A percentile compares a stretch with the other conserved stretches of the same genome.
Evolutionary conservation across 2,113 vertebrate species (phyloP).

Genomic region (Scytalopus superciliaris): DNA sequence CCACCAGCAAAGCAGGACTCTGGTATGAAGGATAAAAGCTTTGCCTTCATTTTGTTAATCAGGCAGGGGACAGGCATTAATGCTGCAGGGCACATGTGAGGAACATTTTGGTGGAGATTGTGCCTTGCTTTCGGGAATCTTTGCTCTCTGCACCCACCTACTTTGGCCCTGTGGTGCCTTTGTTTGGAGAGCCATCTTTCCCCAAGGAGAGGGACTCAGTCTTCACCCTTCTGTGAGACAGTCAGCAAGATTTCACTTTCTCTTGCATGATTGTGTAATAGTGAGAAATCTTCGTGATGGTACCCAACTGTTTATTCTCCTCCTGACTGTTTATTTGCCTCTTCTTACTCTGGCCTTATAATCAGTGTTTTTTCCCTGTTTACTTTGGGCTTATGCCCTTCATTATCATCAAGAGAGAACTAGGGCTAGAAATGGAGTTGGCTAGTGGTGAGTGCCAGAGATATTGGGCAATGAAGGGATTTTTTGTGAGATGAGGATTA

Average conservation of each 20-base stretch:
- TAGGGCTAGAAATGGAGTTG: not conserved
- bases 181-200: not conserved
- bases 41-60: not conserved
- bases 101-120: not conserved
- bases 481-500: not conserved
- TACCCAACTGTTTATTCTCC: not conserved
- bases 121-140: not conserved
- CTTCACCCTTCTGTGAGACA: not conserved
- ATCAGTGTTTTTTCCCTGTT: not conserved
- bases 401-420: not conserved
- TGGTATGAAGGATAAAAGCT: conserved; percentile 40
- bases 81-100: not conserved
- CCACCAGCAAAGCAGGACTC: conserved; percentile 13
- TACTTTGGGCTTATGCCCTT: not conserved
- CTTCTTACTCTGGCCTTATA: not conserved
- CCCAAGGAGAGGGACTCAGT: not conserved
- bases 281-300: not conserved
- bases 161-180: not conserved
- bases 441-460: not conserved
- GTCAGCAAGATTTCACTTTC: not conserved
- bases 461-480: not conserved
- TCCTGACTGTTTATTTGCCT: not conserved
- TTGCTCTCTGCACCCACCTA: not conserved
- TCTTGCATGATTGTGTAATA: not conserved
- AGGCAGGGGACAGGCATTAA: not conserved